Percentiles rank a stretch among this genome's conserved stretches.
phyloP scores from a whole-genome alignment of 2,797 vertebrate genomes.

The Limnodromus scolopaceus region DNA sequence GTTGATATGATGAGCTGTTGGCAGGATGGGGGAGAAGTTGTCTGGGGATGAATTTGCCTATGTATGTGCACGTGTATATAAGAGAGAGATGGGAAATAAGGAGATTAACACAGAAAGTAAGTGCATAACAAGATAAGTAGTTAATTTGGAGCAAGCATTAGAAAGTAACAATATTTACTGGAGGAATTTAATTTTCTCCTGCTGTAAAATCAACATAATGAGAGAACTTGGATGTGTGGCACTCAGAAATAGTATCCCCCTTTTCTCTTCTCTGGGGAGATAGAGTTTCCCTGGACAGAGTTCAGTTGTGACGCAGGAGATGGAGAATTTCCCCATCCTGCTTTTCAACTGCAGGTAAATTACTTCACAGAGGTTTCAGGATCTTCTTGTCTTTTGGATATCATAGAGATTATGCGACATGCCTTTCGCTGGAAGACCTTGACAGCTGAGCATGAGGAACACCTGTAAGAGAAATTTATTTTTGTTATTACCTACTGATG shows the following conservation, averaged over 20 bases:
- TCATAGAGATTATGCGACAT: neutral
- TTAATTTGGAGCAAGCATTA: neutral
- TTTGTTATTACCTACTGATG: neutral
- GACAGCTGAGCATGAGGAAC: neutral
- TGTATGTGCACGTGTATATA: neutral
- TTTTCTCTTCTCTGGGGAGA: neutral
- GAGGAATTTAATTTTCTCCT: neutral
- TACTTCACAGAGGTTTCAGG: neutral
- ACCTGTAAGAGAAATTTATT: neutral
- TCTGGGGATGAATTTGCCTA: conserved; percentile 1
- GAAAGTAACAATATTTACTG: neutral
- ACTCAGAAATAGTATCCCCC: neutral
- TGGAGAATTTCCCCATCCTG: neutral
- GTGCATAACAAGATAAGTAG: neutral
- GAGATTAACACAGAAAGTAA: neutral
- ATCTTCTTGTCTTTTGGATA: neutral
- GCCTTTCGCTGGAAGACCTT: neutral
- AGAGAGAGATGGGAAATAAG: neutral
- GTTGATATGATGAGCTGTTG: conserved; percentile 1
- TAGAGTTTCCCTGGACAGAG: neutral
- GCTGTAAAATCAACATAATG: neutral
- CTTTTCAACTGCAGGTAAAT: neutral
- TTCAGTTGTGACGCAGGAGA: neutral
- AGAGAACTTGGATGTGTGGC: neutral
- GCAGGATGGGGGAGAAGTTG: conserved; percentile 1